Base-by-base conservation (phyloP, 2,113 vertebrate species). In the Xiphophorus maculatus region DNA sequence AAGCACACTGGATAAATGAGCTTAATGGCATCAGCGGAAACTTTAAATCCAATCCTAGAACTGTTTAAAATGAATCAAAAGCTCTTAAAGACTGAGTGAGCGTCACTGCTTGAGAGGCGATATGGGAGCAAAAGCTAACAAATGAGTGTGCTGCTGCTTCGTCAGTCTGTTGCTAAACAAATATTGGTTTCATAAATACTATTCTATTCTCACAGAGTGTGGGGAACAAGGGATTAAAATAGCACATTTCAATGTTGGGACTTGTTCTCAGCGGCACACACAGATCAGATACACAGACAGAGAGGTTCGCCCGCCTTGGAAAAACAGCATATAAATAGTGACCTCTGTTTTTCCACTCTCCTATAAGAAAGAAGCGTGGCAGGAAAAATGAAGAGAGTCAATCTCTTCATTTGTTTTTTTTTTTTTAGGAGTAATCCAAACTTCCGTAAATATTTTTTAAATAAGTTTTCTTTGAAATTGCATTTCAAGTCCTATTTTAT, bases 151-250 rank as follows among this genome's bases (percentile, higher is more conserved):
- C 61, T 75, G 71, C 61, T 69, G 69, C 78, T 79, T 71, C 8
- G 11, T 63, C 66, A 33, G 76, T 66, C 73, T 35, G 82, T 75
- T 63, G 63, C 80, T 79, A 71, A 73, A 77, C 83, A 72, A 86
- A 83, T 58, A 74, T 58, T 58, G 71, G n/a, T 48, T 80, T 81
- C 73, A 90, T 81, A 76, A 89, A 87, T 77, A 78, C 74, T 73
- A 69, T 66, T 81, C 81, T 84, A 75, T 81, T 87, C 77, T 71
- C 78, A 86, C 74, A 71, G 65, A 81, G 60, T 29, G 60, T 44
- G 71, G 74, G 69, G 74, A 76, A 70, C 22, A 0, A 69, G 54
- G 37, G 42, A 79, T 87, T 90, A 81, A 94, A 94, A 91, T 93
- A 94, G 88, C 73, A 63, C 48, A 66, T 63, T 75, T 71, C 89